These are phyloP conservation scores for Acromyrmex echinatior DNA, from an alignment of 1,140 invertebrate species.

Conservation along the genomic window DNA sequence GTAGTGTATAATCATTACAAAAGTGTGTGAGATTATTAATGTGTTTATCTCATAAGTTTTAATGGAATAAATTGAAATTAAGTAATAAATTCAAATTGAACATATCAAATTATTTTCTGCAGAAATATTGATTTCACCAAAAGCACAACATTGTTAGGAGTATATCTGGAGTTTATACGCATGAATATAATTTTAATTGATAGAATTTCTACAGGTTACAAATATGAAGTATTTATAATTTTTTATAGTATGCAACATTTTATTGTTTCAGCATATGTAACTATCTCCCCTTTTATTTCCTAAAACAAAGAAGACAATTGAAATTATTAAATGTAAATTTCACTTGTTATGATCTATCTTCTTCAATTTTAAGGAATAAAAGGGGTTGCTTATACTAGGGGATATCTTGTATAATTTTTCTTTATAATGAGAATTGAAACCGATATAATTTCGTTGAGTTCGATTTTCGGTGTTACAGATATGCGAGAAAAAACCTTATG, in stretches of 20 bases:
- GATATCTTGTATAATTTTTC: constrained; percentile 22
- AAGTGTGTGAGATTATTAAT: too few relatives aligned
- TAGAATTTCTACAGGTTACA: constrained; percentile 25
- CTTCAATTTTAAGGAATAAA: constrained; percentile 35
- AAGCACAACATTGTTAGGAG: neutral
- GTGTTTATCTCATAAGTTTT: neutral
- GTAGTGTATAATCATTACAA: neutral
- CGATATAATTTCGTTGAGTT: constrained; percentile 42
- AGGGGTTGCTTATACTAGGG: neutral
- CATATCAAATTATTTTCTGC: neutral
- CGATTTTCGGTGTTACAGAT: constrained; percentile 47
- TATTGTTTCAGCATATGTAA: constrained; percentile 21
- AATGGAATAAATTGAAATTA: neutral
- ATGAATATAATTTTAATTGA: constrained; percentile 21
- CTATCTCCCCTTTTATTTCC: constrained; percentile 17
- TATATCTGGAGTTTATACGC: neutral
- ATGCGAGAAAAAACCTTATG: constrained; percentile 40
- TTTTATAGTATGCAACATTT: constrained; percentile 20
- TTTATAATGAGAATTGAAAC: constrained; percentile 25
- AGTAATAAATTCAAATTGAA: constrained; percentile 4
- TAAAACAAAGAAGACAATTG: constrained; percentile 9
- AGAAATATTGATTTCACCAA: constrained; percentile 6
- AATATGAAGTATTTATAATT: constrained; percentile 41
- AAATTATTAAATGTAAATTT: constrained; percentile 1
- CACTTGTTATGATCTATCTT: neutral